These are phyloP conservation scores for Scartelaos histophorus DNA, from an alignment of 2,113 vertebrate genomes.

Conservation along the genomic window DNA sequence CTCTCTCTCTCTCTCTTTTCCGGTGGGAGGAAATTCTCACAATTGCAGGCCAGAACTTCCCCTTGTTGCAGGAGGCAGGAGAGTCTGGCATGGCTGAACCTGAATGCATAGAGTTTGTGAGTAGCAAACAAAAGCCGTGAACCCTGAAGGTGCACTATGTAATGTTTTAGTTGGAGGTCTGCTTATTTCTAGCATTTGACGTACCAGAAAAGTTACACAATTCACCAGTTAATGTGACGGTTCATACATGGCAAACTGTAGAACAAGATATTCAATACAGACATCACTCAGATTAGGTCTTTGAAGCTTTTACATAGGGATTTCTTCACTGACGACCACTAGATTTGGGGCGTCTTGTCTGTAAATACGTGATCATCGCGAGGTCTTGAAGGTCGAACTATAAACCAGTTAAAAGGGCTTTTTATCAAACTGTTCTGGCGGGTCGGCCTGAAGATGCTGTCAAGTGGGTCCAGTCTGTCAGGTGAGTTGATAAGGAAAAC, in stretches of 20 bases:
- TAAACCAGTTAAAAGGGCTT: constrained; percentile 39
- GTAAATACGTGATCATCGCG: constrained; percentile 39
- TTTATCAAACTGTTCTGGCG: constrained; percentile 49
- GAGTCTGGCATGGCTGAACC: constrained; percentile 51
- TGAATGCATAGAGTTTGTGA: constrained; percentile 61
- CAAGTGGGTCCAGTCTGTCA: constrained; percentile 58
- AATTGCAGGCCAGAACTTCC: constrained; percentile 71
- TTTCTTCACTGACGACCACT: constrained; percentile 45
- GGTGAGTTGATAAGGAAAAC: constrained; percentile 48
- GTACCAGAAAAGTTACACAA: too few species aligned
- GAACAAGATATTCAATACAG: too few species aligned
- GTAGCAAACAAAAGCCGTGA: constrained; percentile 65
- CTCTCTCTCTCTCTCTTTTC: constrained; percentile 68
- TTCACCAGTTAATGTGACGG: too few species aligned
- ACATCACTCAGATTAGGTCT: constrained; percentile 44
- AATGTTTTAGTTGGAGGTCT: too few species aligned
- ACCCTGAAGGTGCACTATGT: constrained; percentile 48
- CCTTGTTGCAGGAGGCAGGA: constrained; percentile 60
- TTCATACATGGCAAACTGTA: too few species aligned
- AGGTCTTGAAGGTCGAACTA: constrained; percentile 34
- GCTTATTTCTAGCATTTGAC: too few species aligned
- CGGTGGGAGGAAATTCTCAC: constrained; percentile 82
- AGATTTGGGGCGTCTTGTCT: constrained; percentile 63
- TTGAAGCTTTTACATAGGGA: constrained; percentile 58
- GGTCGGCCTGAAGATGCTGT: constrained; percentile 41